Evolutionary conservation across 2,113 vertebrate genomes (phyloP), one percentile per base, ranked within the genome.

Genomic region (Chlorocebus sabaeus): DNA sequence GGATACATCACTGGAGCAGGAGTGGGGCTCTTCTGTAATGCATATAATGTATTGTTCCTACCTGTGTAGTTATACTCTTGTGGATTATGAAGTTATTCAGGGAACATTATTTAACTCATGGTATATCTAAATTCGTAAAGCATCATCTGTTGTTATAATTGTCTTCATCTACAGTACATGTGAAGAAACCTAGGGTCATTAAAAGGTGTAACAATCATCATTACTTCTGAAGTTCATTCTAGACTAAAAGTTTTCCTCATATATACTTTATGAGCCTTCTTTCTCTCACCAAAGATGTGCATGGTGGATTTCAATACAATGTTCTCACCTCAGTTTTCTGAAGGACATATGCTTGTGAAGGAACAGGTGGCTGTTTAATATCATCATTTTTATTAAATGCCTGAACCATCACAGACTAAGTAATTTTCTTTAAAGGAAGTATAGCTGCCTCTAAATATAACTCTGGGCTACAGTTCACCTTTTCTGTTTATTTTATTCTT

Each of bases 381-480:
- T 83, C 20, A 84, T 76, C 59, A 57, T 80, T 96, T 92, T 86
- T 86, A 96, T 93, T 95, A 96, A 97, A 88, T 93, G 40, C 30
- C 64, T 40, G 70, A 64, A 78, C 25, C 52, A 90, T 61, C 0
- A 25, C 95, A 91, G 83, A 93, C 35, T 18, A 76, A 93, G 76
- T 30, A 72, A 96, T 70, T 79, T 84, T 95, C 95, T 83, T 97
- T 86, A 95, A 96, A 97, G 95, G 96, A 96, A 98, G 64, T 68
- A 88, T 90, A 7, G 32, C 87, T 93, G 45, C 5, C 7, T 92
- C 73, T n/a, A 93, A 95, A 92, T 61, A 67, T 92, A 90, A 95
- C 97, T 94, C 85, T 97, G 96, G 96, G 50, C 76, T 94, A 38
- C 48, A 96, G 96, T 64, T 79, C 92, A 87, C 97, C 59, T 95